A percentile compares a stretch with the other conserved stretches of the same genome.
phyloP scores from a whole-genome alignment of 1,140 invertebrate genomes.

The Ylistrum balloti region DNA sequence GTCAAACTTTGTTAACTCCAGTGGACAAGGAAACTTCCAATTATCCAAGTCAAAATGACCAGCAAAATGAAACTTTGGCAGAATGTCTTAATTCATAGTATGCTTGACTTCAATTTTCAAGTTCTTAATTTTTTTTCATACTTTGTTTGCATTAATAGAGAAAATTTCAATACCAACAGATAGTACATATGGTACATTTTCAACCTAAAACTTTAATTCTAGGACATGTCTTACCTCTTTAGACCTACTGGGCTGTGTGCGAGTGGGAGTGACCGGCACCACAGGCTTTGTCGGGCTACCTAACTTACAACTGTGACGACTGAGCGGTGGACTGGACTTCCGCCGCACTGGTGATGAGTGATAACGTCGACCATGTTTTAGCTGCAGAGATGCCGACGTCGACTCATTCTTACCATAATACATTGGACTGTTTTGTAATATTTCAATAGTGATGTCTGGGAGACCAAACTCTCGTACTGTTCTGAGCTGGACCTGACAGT shows the following conservation, averaged over 20 bases:
- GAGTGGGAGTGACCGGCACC: constrained; percentile 63
- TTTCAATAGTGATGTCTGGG: constrained; percentile 94
- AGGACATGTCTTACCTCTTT: neutral
- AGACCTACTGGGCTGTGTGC: constrained; percentile 53
- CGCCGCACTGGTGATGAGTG: constrained; percentile 50
- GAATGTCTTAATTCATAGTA: too few relatives aligned
- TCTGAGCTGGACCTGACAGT: constrained; percentile 90
- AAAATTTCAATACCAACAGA: too few relatives aligned
- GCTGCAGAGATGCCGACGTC: constrained; percentile 42
- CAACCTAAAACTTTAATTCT: too few relatives aligned
- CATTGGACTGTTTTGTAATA: constrained; percentile 86
- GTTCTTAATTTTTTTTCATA: too few relatives aligned
- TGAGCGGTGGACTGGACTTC: constrained; percentile 58
- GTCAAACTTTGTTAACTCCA: too few relatives aligned
- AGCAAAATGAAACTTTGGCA: too few relatives aligned
- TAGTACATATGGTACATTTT: too few relatives aligned
- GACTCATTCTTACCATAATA: constrained; percentile 68
- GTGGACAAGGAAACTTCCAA: too few relatives aligned
- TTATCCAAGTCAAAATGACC: too few relatives aligned
- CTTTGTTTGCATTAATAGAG: too few relatives aligned
- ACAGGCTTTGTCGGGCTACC: constrained; percentile 61
- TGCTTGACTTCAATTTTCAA: too few relatives aligned
- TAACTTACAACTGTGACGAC: constrained; percentile 45
- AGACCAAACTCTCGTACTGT: constrained; percentile 97
- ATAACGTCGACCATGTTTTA: constrained; percentile 51